Evolutionary conservation across 2,113 vertebrate species (phyloP), one percentile per base, ranked within the genome.

Genomic region (Athene noctua): DNA sequence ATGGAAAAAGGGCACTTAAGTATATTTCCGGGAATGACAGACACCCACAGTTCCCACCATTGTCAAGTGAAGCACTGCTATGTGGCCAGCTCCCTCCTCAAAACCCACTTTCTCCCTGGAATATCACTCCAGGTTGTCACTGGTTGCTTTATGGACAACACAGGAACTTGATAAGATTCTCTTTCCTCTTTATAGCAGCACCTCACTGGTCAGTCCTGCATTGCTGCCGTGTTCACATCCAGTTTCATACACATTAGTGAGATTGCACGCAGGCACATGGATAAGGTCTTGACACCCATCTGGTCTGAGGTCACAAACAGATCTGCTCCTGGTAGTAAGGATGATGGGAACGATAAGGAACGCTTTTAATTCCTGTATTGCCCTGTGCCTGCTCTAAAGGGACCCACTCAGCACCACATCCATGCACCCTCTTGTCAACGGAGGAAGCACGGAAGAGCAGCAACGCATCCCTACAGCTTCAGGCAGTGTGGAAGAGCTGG

Each of bases 231-330:
- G 40, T 30, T 36, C 20, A 9, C 61, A 47, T 17, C 47, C 52
- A 49, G 47, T 32, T 58, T 42, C 57, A 52, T 0, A 27, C 1
- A 2, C n/a, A 6, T 25, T 13, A 51, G 19, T 0, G 1, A 49
- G 32, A 52, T 13, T 74, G 36, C 16, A 26, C n/a, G 18, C 2
- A 2, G 7, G 72, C 57, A 23, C 17, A 2, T 1, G 8, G 26
- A 80, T 38, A 51, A 70, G 8, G 46, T 82, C 46, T n/a, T 61
- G 66, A 78, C 11, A 19, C 4, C 22, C 54, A 16, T 21, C 57
- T n/a, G n/a, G 72, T 83, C 67, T 7, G 3, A 71, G 26, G 9
- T 38, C 74, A 79, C 0, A 0, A 75, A 65, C 1, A 1, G 29
- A 54, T 49, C 51, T 84, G 20, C 32, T 88, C 51, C 68, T 58